Evolutionary conservation across 2,797 vertebrate species (phyloP).

Genomic region (Coilia nasus): DNA sequence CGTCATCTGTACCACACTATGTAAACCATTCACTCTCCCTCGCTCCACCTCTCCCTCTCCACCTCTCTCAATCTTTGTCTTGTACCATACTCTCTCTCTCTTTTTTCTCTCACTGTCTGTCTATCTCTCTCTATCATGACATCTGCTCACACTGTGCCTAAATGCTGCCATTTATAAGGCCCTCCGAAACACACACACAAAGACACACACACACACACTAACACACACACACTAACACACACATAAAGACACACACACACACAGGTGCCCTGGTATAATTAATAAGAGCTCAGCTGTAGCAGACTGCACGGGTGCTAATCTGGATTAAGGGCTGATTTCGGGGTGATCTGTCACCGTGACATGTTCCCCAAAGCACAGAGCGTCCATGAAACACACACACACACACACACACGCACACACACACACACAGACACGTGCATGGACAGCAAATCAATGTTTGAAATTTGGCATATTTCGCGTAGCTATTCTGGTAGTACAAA

Average conservation of each 20-base stretch:
- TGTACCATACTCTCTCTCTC: neutral
- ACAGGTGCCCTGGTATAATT: slow-evolving; percentile 36
- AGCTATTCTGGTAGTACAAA: neutral
- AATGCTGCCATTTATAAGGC: slow-evolving; percentile 34
- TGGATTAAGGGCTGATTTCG: slow-evolving; percentile 36
- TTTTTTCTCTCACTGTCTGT: neutral
- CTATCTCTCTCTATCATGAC: neutral
- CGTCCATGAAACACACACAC: neutral
- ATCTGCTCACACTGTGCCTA: slow-evolving; percentile 16
- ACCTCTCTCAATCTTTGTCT: neutral
- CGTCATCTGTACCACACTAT: neutral
- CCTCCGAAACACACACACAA: neutral
- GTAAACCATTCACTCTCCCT: neutral
- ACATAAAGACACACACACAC: slow-evolving; percentile 18
- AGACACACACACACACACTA: too few relatives aligned
- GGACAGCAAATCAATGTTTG: too few relatives aligned
- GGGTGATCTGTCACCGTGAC: slow-evolving; percentile 30
- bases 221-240: neutral
- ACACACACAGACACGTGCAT: neutral
- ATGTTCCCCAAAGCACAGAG: neutral
- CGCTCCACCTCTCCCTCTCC: neutral
- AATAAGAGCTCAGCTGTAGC: slow-evolving; percentile 33
- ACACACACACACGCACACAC: slow-evolving; percentile 11
- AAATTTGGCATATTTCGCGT: neutral
- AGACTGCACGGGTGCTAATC: slow-evolving; percentile 23